Base-by-base conservation (phyloP, 1,140 invertebrate genomes). In the Anastrepha ludens region DNA sequence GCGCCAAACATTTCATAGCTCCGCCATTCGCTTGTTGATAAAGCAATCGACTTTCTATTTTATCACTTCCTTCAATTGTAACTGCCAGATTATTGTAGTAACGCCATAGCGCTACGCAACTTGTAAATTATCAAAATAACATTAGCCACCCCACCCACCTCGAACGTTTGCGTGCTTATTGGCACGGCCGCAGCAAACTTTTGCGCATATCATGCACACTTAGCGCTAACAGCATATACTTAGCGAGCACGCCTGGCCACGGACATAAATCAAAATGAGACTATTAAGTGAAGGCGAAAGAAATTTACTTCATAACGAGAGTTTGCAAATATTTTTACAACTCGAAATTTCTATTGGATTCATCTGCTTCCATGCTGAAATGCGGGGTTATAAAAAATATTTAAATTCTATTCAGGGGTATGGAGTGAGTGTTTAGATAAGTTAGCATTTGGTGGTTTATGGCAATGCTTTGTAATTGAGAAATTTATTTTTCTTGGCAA, bases 291-390 rank as follows among this genome's bases (percentile, higher is more conserved):
- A 58, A 20, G 20, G 47, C 8, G 20, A 58, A 50, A 81, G n/a
- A 81, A 44, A 29, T 81, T 55, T 81, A 81, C n/a, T 81, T 55
- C 41, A 20, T 81, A 81, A 55, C 74, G 74, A 55, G 47, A 81
- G 74, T 81, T 81, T 50, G n/a, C 5, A 55, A 81, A 11, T 55
- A 81, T 29, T 81, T 58, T 55, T 81, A 81, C 47, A 81, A 74
- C 47, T 13, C 5, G 6, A 81, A 81, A 50, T 47, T 7, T 55
- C 11, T 11, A 15, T 50, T n/a, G 0, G 0, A 5, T 4, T 0
- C 47, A n/a, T 44, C 0, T 1, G 4, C 44, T 39, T 15, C 60
- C 13, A n/a, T n/a, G 70, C 17, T 50, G 67, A 74, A 17, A 74
- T 0, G 1, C 5, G 44, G 44, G 47, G 47, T 58, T 81, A 17